A percentile compares a stretch with the other conserved stretches of the same genome.
Evolutionary conservation across 30 jellyfish, hydroid and myxozoan species (phyloP).

Genomic region (Mastigias papua): DNA sequence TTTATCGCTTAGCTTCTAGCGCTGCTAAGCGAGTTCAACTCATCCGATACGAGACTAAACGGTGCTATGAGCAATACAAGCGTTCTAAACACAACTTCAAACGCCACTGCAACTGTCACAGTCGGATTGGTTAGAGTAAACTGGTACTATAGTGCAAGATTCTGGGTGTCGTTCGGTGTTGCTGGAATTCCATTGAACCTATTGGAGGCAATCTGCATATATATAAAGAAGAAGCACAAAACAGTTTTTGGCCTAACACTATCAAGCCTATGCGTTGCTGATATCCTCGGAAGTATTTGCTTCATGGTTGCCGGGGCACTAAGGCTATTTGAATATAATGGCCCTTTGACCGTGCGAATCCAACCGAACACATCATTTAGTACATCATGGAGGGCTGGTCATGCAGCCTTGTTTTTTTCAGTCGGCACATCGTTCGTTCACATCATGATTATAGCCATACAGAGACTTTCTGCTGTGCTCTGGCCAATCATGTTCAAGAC

Average conservation of each 20-base stretch:
- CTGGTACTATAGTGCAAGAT: conserved; percentile 51
- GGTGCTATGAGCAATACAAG: neutral
- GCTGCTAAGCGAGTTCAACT: neutral
- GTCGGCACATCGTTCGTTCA: conserved; percentile 29
- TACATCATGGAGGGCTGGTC: conserved; percentile 29
- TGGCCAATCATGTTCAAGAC: conserved; percentile 32
- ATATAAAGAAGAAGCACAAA: neutral
- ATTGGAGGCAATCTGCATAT: conserved; percentile 18
- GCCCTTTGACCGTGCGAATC: conserved; percentile 8
- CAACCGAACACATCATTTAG: conserved; percentile 10
- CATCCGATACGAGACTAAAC: neutral
- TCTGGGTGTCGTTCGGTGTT: conserved; percentile 43
- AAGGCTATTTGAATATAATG: conserved; percentile 6
- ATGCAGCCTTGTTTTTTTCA: conserved; percentile 32
- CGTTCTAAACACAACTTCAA: neutral
- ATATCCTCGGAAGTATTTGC: conserved; percentile 27
- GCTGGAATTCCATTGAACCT: conserved; percentile 10
- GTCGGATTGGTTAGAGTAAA: neutral
- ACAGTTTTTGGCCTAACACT: conserved; percentile 38
- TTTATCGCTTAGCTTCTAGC: no score
- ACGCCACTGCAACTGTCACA: neutral
- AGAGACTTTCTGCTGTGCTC: conserved; percentile 30
- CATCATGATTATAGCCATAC: conserved; percentile 24
- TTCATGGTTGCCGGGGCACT: conserved; percentile 11
- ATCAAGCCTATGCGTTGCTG: conserved; percentile 33